These are phyloP conservation scores for Drosophila navojoa DNA, from an alignment of 1,140 invertebrate genomes.

Conservation along the genomic window DNA sequence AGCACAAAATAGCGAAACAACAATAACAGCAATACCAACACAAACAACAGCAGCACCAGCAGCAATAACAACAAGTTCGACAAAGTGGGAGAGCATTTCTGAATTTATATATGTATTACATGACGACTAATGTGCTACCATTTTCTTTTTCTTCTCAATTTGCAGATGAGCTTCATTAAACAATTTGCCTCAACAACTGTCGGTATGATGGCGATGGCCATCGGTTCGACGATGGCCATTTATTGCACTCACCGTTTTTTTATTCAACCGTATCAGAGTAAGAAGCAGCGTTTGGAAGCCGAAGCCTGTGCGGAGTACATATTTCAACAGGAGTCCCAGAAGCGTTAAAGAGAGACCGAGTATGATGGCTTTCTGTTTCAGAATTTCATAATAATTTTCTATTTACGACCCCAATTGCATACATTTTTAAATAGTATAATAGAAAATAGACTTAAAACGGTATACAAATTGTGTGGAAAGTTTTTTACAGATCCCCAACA, in stretches of 20 bases:
- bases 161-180: conserved; percentile 83
- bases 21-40: conserved; percentile 16
- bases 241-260: conserved; percentile 62
- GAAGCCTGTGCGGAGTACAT: conserved; percentile 77
- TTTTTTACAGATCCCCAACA: no score
- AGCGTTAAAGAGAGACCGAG: conserved; percentile 5
- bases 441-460: conserved; percentile 23
- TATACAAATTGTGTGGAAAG: no score
- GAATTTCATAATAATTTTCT: not conserved
- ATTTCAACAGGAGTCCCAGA: conserved; percentile 71
- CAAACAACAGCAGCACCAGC: conserved; percentile 9
- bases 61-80: not conserved
- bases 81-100: conserved; percentile 53
- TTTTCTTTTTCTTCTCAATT: conserved; percentile 40
- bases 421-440: conserved; percentile 24
- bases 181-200: conserved; percentile 68
- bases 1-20: conserved; percentile 16
- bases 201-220: conserved; percentile 80
- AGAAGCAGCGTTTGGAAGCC: conserved; percentile 63
- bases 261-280: conserved; percentile 61
- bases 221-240: conserved; percentile 63
- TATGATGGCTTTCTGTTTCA: not conserved
- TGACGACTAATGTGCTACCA: not conserved
- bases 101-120: not conserved
- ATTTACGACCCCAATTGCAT: not conserved